phyloP scores from a whole-genome alignment of 2,888 invertebrate genomes.

The Chydorus sphaericus region DNA sequence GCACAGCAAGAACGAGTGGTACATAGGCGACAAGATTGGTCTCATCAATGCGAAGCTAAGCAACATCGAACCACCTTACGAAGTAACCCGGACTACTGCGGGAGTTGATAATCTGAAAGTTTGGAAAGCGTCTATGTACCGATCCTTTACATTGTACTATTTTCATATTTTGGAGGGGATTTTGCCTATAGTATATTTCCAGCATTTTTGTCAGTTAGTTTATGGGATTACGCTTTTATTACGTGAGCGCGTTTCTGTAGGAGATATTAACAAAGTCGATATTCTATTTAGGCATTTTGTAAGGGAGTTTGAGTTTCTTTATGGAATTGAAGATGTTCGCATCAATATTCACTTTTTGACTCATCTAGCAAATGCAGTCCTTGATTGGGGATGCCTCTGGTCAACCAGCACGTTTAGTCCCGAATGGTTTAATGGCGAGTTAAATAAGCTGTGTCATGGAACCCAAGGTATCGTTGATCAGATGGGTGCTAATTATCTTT shows the following conservation, averaged over 20 bases:
- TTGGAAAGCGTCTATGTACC: neutral
- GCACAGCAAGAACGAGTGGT: neutral
- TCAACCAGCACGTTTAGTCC: neutral
- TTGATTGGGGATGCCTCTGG: conserved; percentile 6
- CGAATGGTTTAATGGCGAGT: neutral
- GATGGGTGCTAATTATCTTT: neutral
- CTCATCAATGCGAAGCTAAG: neutral
- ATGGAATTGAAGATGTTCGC: neutral
- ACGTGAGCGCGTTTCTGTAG: neutral
- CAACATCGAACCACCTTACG: neutral
- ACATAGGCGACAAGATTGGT: neutral
- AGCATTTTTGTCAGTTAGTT: neutral
- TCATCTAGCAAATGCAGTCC: neutral
- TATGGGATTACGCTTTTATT: neutral
- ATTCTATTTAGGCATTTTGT: neutral
- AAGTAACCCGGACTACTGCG: neutral
- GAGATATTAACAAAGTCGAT: neutral
- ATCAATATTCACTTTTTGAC: neutral
- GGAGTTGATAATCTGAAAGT: neutral
- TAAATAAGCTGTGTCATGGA: neutral
- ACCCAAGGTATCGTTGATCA: neutral
- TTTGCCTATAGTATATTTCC: neutral
- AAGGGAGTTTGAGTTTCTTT: neutral
- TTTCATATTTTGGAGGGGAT: neutral
- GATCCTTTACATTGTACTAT: neutral